Base-by-base conservation (phyloP, 2,797 vertebrate genomes). In the Cottoperca gobio region DNA sequence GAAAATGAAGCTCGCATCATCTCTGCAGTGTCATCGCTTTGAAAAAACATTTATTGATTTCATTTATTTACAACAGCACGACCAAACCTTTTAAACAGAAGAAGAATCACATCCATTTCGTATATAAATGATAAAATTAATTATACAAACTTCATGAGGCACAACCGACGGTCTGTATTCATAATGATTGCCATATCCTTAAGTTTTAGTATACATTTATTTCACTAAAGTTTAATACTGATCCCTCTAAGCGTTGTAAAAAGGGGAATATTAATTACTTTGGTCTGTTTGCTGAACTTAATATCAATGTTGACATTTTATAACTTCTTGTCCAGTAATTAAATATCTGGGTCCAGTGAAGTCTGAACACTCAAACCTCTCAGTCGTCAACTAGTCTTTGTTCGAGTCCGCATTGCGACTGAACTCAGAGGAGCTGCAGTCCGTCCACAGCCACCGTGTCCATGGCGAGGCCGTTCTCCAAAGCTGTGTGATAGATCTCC, bases 401-500 rank as follows among this genome's bases (percentile, higher is more conserved):
- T 48, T 42, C 62, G 8, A 68, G 69, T 54, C 63, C 35, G 52
- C 58, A 66, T 67, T 23, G 19, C 69, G 64, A 77, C n/a, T 49
- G 21, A 49, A 62, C 60, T 94, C 86, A 94, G 74, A 92, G 72
- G 55, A 94, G 86, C 74, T 93, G 92, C 81, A 93, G 82, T 87
- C 92, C 90, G 0, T 95, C 95, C 88, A 91, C 93, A 31, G 93
- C 83, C 2, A 94, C 86, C 4, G 88, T 84, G 37, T 95, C 95
- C 77, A 94, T 90, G 60, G 87, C 71, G 7, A 94, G 89, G 70
- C 92, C 89, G 57, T 95, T 95, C 82, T 97, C 96, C 79, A 97
- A 63, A 0, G 96, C 96, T 0, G 95, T 96, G 79, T 97, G 96
- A 72, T 97, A 98, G 48, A 98, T 96, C 88, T 98, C 96, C 69